Evolutionary conservation across 2,888 invertebrate genomes (phyloP).

Genomic region (Papilio protenor): DNA sequence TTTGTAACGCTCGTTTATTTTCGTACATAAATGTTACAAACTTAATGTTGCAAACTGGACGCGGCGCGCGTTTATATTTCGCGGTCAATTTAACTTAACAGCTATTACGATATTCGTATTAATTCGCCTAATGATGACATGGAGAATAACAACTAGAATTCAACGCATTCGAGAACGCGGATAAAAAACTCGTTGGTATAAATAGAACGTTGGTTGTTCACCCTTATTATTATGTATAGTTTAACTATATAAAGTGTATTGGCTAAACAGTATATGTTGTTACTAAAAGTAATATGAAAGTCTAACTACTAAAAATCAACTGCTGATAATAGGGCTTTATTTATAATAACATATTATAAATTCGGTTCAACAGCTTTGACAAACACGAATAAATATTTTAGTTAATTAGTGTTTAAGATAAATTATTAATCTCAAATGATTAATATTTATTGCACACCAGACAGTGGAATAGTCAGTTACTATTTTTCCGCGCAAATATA

Average conservation of each 20-base stretch:
- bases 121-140: slow-evolving; percentile 18
- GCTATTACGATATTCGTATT: slow-evolving; percentile 10
- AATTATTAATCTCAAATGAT: not conserved
- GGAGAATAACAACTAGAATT: not conserved
- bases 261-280: not conserved
- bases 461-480: not conserved
- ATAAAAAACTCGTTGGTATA: slow-evolving; percentile 10
- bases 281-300: not conserved
- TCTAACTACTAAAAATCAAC: not conserved
- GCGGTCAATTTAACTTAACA: slow-evolving; percentile 66
- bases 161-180: not conserved
- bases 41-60: slow-evolving; percentile 60
- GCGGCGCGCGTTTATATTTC: slow-evolving; percentile 60
- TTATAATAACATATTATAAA: no score
- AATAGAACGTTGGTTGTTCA: slow-evolving; percentile 7
- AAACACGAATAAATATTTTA: not conserved
- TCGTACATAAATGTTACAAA: slow-evolving; percentile 52
- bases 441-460: not conserved
- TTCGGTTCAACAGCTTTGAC: not conserved
- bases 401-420: not conserved
- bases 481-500: slow-evolving; percentile 2
- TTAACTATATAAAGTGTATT: not conserved
- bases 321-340: not conserved
- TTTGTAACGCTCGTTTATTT: slow-evolving; percentile 55
- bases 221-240: not conserved